phyloP scores from a whole-genome alignment of 2,113 vertebrate genomes.

The Aegithalos caudatus region DNA sequence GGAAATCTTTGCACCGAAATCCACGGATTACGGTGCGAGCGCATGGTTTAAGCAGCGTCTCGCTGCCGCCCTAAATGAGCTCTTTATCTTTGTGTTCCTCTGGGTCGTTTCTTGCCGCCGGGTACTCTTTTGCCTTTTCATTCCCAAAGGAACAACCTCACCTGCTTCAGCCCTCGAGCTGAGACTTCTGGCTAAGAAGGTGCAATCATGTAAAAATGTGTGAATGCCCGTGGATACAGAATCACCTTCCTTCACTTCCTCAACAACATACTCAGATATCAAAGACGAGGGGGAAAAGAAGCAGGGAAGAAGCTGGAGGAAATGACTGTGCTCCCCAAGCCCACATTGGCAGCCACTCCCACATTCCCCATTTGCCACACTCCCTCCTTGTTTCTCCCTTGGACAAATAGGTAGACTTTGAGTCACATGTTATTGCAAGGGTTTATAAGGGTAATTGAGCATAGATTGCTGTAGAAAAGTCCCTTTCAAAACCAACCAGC shows the following conservation, averaged over 20 bases:
- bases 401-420: constrained; percentile 34
- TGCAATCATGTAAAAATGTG: background rate
- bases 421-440: constrained; percentile 27
- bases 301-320: background rate
- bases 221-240: background rate
- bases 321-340: background rate
- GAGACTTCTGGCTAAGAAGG: background rate
- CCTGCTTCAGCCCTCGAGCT: background rate
- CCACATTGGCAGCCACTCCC: background rate
- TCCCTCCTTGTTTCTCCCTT: constrained; percentile 2
- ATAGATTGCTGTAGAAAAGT: background rate
- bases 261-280: background rate
- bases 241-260: background rate
- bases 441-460: constrained; percentile 38
- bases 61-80: background rate
- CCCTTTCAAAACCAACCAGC: background rate
- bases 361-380: constrained; percentile 30
- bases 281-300: background rate
- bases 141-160: background rate
- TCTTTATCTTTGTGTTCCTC: background rate
- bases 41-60: background rate
- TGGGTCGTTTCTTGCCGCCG: background rate
- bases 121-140: background rate
- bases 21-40: background rate
- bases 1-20: background rate